phyloP scores from a whole-genome alignment of 1,140 invertebrate species.

The Sinella curviseta region DNA sequence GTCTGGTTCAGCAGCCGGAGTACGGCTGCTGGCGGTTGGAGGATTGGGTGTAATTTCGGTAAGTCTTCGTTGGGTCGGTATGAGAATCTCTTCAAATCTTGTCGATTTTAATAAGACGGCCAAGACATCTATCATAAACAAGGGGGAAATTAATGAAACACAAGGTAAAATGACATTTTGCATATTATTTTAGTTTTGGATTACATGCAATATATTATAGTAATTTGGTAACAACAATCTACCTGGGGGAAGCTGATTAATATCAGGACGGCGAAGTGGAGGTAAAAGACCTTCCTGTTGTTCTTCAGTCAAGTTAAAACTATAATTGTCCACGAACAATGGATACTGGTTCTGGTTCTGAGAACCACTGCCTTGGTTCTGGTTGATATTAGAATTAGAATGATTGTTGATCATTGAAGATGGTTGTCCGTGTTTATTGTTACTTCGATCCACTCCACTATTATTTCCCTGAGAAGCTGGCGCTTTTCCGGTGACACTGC shows the following conservation, averaged over 20 bases:
- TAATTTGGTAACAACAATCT: no score
- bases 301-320: conserved; percentile 9
- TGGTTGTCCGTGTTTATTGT: not conserved
- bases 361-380: not conserved
- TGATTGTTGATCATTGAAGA: conserved; percentile 10
- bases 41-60: not conserved
- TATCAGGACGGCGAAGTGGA: conserved; percentile 34
- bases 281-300: conserved; percentile 37
- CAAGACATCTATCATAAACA: conserved; percentile 29
- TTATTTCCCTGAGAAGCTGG: not conserved
- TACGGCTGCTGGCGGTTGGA: not conserved
- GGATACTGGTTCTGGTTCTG: conserved; percentile 22
- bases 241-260: conserved; percentile 41
- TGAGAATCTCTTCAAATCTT: conserved; percentile 27
- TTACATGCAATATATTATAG: no score
- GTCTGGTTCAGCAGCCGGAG: not conserved
- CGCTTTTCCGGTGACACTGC: not conserved
- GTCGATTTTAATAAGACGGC: conserved; percentile 33
- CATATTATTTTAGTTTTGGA: no score
- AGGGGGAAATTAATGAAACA: not conserved
- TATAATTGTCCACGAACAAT: conserved; percentile 21
- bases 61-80: not conserved
- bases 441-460: not conserved
- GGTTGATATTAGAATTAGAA: not conserved
- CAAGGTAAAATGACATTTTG: no score